Evolutionary conservation across 2,888 invertebrate species (phyloP), one percentile per base, ranked within the genome.

Genomic region (Cantharis flavilabris): DNA sequence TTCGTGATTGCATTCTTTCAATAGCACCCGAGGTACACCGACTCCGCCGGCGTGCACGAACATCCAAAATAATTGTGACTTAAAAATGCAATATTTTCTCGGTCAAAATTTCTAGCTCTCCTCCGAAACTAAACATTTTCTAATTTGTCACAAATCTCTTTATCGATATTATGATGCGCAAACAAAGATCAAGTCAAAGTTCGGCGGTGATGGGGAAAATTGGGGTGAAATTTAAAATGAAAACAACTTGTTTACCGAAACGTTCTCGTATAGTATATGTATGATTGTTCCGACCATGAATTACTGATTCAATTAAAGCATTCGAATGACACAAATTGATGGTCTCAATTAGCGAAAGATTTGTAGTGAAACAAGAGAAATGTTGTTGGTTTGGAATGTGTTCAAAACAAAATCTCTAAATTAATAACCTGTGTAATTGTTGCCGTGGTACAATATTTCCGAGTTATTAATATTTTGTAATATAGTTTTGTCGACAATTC

Each of bases 271-370:
- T 30, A 26, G 26, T 26, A 71, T 26, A 71, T 62, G 18, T n/a
- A 23, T 62, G 49, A 49, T 71, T 71, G 18, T 62, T 49, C 26
- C 72, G 67, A 69, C 62, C 33, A 69, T 76, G 71, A 78, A 76
- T 76, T 73, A 76, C 78, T 13, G 72, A 76, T 79, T 74, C 76
- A 79, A 79, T 79, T 79, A 79, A 76, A 78, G 72, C 70, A 49
- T 28, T 23, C 63, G 85, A 86, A 86, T 84, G 86, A 85, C 85
- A 83, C 82, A 83, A 86, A 87, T 86, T 86, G 85, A 87, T 87
- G 83, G 86, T 86, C 84, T 86, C 85, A 86, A 86, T 87, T 86
- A 86, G 84, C 78, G 82, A 80, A 84, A 86, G 85, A 86, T 85
- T 83, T 82, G 81, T 83, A 81, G 80, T 82, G 77, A 81, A 80